phyloP scores from a whole-genome alignment of 2,797 vertebrate species.

The Choloepus didactylus region DNA sequence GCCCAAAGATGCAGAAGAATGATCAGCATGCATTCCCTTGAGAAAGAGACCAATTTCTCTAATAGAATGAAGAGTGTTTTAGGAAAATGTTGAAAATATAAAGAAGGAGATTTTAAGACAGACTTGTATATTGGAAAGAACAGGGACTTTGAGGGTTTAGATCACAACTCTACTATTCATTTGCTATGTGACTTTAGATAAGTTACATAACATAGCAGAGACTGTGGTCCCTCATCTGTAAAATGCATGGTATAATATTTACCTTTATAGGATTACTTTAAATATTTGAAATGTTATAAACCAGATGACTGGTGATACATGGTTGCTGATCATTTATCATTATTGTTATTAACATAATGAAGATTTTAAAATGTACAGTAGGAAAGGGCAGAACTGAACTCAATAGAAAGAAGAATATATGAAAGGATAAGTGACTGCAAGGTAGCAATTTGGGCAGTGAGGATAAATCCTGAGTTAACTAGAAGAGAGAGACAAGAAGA shows the following conservation, averaged over 20 bases:
- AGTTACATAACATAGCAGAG: background rate
- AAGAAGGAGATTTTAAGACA: conserved; percentile 6
- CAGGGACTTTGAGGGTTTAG: background rate
- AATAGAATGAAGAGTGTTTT: background rate
- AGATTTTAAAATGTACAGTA: background rate
- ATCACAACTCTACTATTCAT: background rate
- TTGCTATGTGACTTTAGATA: background rate
- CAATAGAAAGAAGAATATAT: background rate
- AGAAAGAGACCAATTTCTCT: background rate
- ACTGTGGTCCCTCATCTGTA: background rate
- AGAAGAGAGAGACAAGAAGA: background rate
- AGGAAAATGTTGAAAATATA: conserved; percentile 6
- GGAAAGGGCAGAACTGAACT: background rate
- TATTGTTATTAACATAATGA: background rate
- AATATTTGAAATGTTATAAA: conserved; percentile 16
- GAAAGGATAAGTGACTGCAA: background rate
- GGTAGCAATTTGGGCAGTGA: background rate
- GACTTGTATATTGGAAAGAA: background rate
- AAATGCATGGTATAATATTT: background rate
- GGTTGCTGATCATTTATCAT: background rate
- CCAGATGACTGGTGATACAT: background rate
- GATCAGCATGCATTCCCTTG: background rate
- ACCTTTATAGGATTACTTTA: background rate
- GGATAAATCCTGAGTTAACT: background rate
- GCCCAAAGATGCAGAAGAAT: background rate